These are phyloP conservation scores for Pongo abelii DNA, from an alignment of 2,113 vertebrate genomes.

Conservation along the genomic window DNA sequence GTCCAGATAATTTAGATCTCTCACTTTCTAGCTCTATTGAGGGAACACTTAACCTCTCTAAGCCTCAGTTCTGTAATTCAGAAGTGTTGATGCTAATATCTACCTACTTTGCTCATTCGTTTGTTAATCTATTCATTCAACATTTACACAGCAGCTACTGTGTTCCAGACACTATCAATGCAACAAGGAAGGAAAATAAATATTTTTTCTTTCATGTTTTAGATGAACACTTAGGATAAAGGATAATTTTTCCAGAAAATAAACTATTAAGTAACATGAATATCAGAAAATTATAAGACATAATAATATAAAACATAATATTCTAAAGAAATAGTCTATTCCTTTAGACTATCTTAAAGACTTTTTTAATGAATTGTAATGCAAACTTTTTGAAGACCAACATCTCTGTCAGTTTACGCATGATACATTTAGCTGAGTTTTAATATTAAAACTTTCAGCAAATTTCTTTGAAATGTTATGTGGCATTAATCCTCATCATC, in stretches of 20 bases:
- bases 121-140: background rate
- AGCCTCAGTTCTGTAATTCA: background rate
- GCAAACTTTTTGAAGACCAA: background rate
- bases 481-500: background rate
- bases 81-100: background rate
- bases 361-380: background rate
- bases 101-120: background rate
- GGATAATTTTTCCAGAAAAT: background rate
- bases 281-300: background rate
- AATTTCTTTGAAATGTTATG: background rate
- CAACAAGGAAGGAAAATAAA: background rate
- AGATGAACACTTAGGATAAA: background rate
- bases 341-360: conserved; percentile 5
- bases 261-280: background rate
- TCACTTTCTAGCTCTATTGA: background rate
- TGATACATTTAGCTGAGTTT: conserved; percentile 17
- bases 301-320: no score
- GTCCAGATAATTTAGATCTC: background rate
- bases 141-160: background rate
- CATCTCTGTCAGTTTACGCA: background rate
- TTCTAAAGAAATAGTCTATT: background rate
- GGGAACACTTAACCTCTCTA: background rate
- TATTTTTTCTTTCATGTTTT: background rate
- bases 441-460: background rate
- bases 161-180: background rate